These are phyloP conservation scores for Embidobia sp. DNA, from an alignment of 2,888 invertebrate genomes.

Conservation along the genomic window DNA sequence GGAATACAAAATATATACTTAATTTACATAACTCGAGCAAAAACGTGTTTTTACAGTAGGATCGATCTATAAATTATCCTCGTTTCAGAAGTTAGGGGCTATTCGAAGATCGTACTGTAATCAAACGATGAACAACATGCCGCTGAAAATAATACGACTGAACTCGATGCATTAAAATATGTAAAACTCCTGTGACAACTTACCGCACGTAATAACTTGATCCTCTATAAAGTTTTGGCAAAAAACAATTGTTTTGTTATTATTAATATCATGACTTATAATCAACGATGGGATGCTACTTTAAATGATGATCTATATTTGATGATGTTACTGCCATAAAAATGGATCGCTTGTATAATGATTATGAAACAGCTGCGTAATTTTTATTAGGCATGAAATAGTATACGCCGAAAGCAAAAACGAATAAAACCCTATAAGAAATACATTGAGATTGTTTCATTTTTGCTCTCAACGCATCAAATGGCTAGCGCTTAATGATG, in stretches of 20 bases:
- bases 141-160: slow-evolving; percentile 47
- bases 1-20: neutral
- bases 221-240: slow-evolving; percentile 57
- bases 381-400: slow-evolving; percentile 1
- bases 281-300: slow-evolving; percentile 16
- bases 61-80: neutral
- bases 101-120: slow-evolving; percentile 37
- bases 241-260: slow-evolving; percentile 54
- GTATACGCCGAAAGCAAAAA: neutral
- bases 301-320: neutral
- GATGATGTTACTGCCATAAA: slow-evolving; percentile 9
- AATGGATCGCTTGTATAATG: neutral
- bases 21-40: slow-evolving; percentile 2
- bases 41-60: slow-evolving; percentile 28
- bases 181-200: slow-evolving; percentile 56
- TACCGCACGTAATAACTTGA: slow-evolving; percentile 62
- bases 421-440: too few species aligned
- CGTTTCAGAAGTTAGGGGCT: neutral
- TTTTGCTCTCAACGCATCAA: too few species aligned
- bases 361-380: neutral
- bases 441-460: too few species aligned
- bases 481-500: too few species aligned
- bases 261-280: slow-evolving; percentile 13
- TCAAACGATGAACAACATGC: slow-evolving; percentile 47
- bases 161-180: slow-evolving; percentile 53